A percentile compares a stretch with the other conserved stretches of the same genome.
Conservation (phyloP, 2,888 invertebrate genomes). For the Drosophila imparisetae region DNA sequence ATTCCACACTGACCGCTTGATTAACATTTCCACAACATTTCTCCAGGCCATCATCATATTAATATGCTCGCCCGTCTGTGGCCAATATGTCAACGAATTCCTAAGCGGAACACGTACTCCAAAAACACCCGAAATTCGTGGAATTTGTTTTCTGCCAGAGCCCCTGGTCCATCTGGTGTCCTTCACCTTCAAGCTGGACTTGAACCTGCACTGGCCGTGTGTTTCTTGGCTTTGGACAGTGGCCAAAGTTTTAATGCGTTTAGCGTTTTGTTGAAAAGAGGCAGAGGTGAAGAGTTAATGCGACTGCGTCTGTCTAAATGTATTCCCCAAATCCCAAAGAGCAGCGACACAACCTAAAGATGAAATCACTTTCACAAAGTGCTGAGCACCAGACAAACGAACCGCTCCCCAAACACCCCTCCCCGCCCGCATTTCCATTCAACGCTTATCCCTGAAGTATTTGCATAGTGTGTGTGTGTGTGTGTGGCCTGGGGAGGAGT, state of each 20-base stretch:
- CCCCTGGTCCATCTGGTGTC: background rate
- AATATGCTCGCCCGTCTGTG: conserved; percentile 70
- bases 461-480: conserved; percentile 35
- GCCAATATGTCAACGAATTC: conserved; percentile 77
- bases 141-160: conserved; percentile 45
- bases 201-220: conserved; percentile 9
- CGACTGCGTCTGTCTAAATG: conserved; percentile 35
- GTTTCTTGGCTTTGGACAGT: conserved; percentile 8
- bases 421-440: conserved; percentile 31
- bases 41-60: conserved; percentile 48
- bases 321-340: conserved; percentile 70
- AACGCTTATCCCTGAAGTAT: conserved; percentile 53
- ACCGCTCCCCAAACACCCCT: background rate
- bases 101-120: conserved; percentile 76
- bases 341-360: conserved; percentile 29
- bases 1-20: conserved; percentile 78
- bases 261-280: conserved; percentile 23
- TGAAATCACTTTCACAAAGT: conserved; percentile 75
- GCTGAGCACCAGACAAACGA: conserved; percentile 50
- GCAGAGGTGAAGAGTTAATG: conserved; percentile 67
- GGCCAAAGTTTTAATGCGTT: conserved; percentile 66
- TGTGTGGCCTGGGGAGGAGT: background rate
- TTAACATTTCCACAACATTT: conserved; percentile 75
- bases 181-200: conserved; percentile 18
- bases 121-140: conserved; percentile 70